phyloP scores from a whole-genome alignment of 2,113 vertebrate species.

The Collichthys lucidus region DNA sequence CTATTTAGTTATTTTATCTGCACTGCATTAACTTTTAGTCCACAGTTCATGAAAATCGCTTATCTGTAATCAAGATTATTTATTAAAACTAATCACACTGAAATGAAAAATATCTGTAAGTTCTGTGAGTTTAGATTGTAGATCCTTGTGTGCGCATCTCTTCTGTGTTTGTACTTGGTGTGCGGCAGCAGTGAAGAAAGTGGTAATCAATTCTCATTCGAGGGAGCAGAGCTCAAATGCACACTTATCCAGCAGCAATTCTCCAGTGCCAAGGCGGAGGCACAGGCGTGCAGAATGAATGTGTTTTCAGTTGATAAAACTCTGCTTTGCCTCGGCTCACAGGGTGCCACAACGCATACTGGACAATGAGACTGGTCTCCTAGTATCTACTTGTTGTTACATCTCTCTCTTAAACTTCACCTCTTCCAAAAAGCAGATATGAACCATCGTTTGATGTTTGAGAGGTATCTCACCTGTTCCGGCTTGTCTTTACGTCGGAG shows the following conservation, averaged over 20 bases:
- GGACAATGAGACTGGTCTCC: neutral
- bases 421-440: neutral
- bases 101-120: neutral
- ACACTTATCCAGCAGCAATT: constrained; percentile 28
- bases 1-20: neutral
- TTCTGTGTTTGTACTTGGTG: neutral
- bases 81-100: neutral
- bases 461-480: constrained; percentile 83
- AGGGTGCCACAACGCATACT: neutral
- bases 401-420: neutral
- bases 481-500: constrained; percentile 87
- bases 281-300: constrained; percentile 41
- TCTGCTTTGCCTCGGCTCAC: constrained; percentile 3
- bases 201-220: constrained; percentile 65
- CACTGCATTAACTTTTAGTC: neutral
- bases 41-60: neutral
- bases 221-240: constrained; percentile 48
- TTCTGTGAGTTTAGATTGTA: neutral
- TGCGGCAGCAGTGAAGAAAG: constrained; percentile 39
- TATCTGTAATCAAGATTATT: neutral
- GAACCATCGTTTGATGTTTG: neutral
- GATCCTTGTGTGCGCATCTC: neutral
- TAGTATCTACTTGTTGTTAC: neutral
- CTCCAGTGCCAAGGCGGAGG: constrained; percentile 34
- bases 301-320: constrained; percentile 33